Conservation (phyloP, 2,888 invertebrate species). For the Chouioia cunea region DNA sequence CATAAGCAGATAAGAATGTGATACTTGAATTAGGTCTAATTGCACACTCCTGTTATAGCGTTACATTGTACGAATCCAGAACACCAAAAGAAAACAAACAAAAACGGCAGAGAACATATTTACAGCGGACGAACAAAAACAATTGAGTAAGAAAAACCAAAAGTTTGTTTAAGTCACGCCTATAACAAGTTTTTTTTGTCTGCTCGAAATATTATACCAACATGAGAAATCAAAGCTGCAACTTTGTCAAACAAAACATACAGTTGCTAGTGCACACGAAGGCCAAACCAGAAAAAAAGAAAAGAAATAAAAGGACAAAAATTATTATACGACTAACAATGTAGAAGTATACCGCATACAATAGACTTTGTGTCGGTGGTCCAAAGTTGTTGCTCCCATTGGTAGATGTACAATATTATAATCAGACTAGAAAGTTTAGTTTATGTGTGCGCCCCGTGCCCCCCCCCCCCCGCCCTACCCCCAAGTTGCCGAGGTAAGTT, state of each 20-base stretch:
- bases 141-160: background rate
- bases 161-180: background rate
- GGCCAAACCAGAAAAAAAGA: background rate
- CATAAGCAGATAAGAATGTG: too few species aligned
- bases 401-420: conserved; percentile 65
- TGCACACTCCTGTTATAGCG: too few species aligned
- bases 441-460: conserved; percentile 49
- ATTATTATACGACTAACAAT: background rate
- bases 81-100: too few species aligned
- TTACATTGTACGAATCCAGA: too few species aligned
- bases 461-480: too few species aligned
- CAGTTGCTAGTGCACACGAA: background rate
- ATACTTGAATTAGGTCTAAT: too few species aligned
- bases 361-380: conserved; percentile 47
- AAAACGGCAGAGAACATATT: too few species aligned
- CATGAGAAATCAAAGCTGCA: too few species aligned
- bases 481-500: conserved; percentile 61
- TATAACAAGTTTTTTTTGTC: too few species aligned
- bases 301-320: background rate
- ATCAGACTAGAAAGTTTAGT: conserved; percentile 61
- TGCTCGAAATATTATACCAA: too few species aligned
- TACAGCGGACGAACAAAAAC: too few species aligned
- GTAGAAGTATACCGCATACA: conserved; percentile 11
- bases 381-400: conserved; percentile 67
- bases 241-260: background rate